phyloP scores from a whole-genome alignment of 2,797 vertebrate genomes.

The Taenioides sp. region DNA sequence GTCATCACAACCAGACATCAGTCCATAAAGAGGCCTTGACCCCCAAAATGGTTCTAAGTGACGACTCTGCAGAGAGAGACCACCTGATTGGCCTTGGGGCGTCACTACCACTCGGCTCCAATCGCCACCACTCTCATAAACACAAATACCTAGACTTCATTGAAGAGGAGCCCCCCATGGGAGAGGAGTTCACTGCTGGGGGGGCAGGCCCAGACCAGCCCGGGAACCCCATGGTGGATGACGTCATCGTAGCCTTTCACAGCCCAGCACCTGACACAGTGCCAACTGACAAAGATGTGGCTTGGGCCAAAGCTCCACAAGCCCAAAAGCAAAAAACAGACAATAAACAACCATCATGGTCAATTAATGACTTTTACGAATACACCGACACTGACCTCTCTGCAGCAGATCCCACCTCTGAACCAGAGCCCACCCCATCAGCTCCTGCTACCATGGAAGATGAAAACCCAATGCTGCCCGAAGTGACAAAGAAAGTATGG shows the following conservation, averaged over 20 bases:
- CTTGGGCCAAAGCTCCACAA: slow-evolving; percentile 55
- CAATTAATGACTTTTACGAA: slow-evolving; percentile 82
- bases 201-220: slow-evolving; percentile 71
- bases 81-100: slow-evolving; percentile 63
- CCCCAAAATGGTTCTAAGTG: slow-evolving; percentile 64
- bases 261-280: slow-evolving; percentile 73
- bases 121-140: slow-evolving; percentile 59
- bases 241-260: slow-evolving; percentile 83
- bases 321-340: slow-evolving; percentile 65
- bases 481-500: slow-evolving; percentile 43
- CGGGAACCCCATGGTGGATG: slow-evolving; percentile 64
- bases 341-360: slow-evolving; percentile 77
- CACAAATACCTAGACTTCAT: slow-evolving; percentile 50
- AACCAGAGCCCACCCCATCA: slow-evolving; percentile 63
- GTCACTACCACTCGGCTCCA: slow-evolving; percentile 50
- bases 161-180: slow-evolving; percentile 57
- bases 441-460: slow-evolving; percentile 74
- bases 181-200: slow-evolving; percentile 67
- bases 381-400: slow-evolving; percentile 86
- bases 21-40: slow-evolving; percentile 58
- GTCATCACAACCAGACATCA: slow-evolving; percentile 67
- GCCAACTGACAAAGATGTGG: slow-evolving; percentile 44
- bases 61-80: slow-evolving; percentile 75
- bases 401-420: slow-evolving; percentile 77
- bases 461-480: slow-evolving; percentile 69